Evolutionary conservation across 2,888 invertebrate genomes (phyloP), one percentile per base, ranked within the genome.

Genomic region (Brenthis ino): DNA sequence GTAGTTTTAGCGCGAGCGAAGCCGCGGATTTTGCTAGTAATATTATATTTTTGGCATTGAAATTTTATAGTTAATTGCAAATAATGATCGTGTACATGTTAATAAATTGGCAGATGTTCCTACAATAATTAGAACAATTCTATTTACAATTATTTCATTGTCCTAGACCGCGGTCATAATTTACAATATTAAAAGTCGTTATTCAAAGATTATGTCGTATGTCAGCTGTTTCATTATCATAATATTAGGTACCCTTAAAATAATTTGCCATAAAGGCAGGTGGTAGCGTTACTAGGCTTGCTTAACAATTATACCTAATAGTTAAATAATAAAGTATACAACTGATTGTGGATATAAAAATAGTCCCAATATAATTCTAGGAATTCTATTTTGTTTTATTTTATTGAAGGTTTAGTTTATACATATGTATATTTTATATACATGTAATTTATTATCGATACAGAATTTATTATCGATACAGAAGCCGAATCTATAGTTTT

Each of bases 151-250:
- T 50, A 50, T 12, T 60, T 50, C 16, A 16, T 12, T 11, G 28
- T 61, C 5, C 51, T 37, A 53, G 24, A 53, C 51, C 63, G 11
- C 37, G 14, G 13, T 24, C 20, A 53, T 53, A 53, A 11, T 33
- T 63, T 53, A 50, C 6, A 61, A 51, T 51, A 61, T 61, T 3
- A 20, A 53, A 53, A 53, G 63, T 63, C 53, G 53, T 63, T 63
- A 53, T 53, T 37, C n/a, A 55, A 20, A 56, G 16, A 60, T 66
- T 55, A 61, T 48, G 24, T 57, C 8, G 57, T 43, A 56, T 51
- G 56, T 71, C 71, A 71, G 71, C 68, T 71, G 71, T 71, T 68
- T 58, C 43, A 71, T 71, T 71, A 64, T 12, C 64, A 68, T 71
- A 71, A 48, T 71, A 65, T 71, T 63, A 63, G 65, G 65, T 55